Evolutionary conservation across 2,797 vertebrate species (phyloP).

Genomic region (Thalassophryne amazonica): DNA sequence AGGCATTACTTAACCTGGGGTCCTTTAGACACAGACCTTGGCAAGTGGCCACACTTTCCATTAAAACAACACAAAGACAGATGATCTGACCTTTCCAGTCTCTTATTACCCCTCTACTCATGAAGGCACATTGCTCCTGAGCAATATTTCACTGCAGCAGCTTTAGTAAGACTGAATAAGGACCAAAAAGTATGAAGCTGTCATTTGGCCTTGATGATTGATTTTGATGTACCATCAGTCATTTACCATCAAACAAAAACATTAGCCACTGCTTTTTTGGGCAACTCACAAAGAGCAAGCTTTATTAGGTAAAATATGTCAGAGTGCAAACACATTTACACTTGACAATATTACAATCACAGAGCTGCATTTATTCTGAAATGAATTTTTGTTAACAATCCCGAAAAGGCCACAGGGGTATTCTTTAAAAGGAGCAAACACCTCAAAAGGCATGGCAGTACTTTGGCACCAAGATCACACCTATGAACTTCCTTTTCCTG

Average conservation of each 20-base stretch:
- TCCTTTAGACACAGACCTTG: conserved; percentile 55
- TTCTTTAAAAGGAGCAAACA: conserved; percentile 22
- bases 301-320: background rate
- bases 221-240: background rate
- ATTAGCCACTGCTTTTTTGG: background rate
- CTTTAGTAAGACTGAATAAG: conserved; percentile 27
- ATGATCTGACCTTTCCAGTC: conserved; percentile 69
- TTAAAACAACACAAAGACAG: conserved; percentile 70
- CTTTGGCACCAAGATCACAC: conserved; percentile 29
- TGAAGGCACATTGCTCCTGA: conserved; percentile 29
- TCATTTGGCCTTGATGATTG: conserved; percentile 4
- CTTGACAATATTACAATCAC: background rate
- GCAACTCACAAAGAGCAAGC: background rate
- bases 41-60: conserved; percentile 62
- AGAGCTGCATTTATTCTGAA: background rate
- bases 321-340: background rate
- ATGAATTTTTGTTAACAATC: conserved; percentile 19
- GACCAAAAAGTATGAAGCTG: conserved; percentile 12
- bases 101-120: conserved; percentile 60
- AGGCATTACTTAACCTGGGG: conserved; percentile 60
- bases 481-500: conserved; percentile 27
- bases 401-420: background rate
- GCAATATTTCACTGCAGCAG: conserved; percentile 43
- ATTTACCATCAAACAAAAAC: background rate
- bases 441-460: conserved; percentile 28